These are phyloP conservation scores for Amphipoea oculea DNA, from an alignment of 2,888 invertebrate genomes.

Conservation along the genomic window DNA sequence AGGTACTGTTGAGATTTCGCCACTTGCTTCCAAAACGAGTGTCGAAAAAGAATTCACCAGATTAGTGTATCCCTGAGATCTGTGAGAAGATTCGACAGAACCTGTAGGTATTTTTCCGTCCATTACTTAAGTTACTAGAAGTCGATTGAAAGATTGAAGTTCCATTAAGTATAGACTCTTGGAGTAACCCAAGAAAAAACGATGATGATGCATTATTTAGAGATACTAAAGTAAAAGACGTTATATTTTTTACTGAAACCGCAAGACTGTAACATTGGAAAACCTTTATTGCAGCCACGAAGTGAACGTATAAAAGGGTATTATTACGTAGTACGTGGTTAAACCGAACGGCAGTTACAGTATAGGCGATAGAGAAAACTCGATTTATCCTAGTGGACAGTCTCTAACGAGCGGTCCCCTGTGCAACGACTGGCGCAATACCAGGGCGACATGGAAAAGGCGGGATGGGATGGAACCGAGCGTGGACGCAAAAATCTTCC, in stretches of 20 bases:
- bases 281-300: constrained; percentile 18
- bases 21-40: too few relatives aligned
- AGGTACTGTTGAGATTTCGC: background rate
- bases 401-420: constrained; percentile 77
- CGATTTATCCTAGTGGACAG: constrained; percentile 80
- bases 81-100: background rate
- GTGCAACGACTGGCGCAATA: constrained; percentile 75
- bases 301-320: constrained; percentile 56
- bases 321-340: constrained; percentile 67
- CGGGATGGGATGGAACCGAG: constrained; percentile 73
- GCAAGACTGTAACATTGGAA: constrained; percentile 14
- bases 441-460: constrained; percentile 82
- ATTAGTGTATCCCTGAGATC: background rate
- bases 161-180: background rate
- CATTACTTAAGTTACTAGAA: background rate
- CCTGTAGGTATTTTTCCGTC: background rate
- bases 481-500: constrained; percentile 72
- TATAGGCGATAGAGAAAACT: constrained; percentile 73
- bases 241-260: background rate
- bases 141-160: background rate
- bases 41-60: background rate
- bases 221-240: background rate
- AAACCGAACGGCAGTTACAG: constrained; percentile 75
- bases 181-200: background rate
- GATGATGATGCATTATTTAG: background rate